phyloP scores from a whole-genome alignment of 2,113 vertebrate species.

The Ceuthmochares aereus region DNA sequence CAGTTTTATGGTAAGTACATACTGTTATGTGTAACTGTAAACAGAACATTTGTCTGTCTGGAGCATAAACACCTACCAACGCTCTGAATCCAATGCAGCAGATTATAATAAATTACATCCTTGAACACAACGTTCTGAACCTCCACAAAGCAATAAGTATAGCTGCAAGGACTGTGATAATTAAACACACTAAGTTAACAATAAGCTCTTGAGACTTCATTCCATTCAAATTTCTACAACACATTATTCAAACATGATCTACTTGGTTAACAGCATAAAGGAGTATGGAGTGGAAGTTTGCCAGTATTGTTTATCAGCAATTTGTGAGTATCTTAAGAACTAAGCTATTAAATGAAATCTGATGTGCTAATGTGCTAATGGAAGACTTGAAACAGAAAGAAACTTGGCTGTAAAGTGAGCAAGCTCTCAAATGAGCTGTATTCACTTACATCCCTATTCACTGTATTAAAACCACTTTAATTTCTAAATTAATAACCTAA shows the following conservation, averaged over 20 bases:
- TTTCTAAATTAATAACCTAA: conserved; percentile 21
- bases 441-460: conserved; percentile 1
- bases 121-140: conserved; percentile 53
- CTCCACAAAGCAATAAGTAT: conserved; percentile 33
- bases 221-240: conserved; percentile 26
- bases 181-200: conserved; percentile 28
- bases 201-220: background rate
- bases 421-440: background rate
- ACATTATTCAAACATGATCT: conserved; percentile 1
- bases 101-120: conserved; percentile 44
- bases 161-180: conserved; percentile 46
- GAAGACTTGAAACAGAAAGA: background rate
- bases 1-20: background rate
- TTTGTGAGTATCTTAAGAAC: background rate
- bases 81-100: conserved; percentile 12
- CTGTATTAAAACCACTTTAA: background rate
- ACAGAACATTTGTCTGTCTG: conserved; percentile 27
- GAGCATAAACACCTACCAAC: background rate
- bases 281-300: background rate
- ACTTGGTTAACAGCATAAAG: background rate
- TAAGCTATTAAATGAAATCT: conserved; percentile 32
- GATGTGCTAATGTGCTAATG: conserved; percentile 17
- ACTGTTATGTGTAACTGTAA: conserved; percentile 13
- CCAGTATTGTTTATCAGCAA: background rate
- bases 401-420: conserved; percentile 40